phyloP scores from a whole-genome alignment of 1,140 invertebrate genomes.

The Callitettix versicolor region DNA sequence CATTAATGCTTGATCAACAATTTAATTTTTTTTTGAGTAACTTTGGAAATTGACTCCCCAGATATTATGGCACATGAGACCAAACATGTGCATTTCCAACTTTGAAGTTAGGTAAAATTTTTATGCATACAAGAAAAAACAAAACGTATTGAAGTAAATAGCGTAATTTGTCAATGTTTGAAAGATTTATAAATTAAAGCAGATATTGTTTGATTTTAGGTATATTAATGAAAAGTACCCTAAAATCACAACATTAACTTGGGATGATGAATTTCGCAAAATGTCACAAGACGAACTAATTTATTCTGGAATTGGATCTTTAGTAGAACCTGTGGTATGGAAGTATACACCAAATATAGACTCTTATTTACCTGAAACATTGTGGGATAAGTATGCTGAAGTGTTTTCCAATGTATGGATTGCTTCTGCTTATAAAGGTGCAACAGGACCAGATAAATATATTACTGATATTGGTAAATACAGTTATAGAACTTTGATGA shows the following conservation, averaged over 20 bases:
- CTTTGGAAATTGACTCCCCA: too few relatives aligned
- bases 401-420: conserved; percentile 50
- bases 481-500: conserved; percentile 46
- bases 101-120: too few relatives aligned
- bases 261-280: conserved; percentile 54
- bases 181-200: too few relatives aligned
- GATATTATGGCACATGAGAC: too few relatives aligned
- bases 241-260: conserved; percentile 37
- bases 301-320: conserved; percentile 32
- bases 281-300: conserved; percentile 33
- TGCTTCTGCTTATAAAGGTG: conserved; percentile 52
- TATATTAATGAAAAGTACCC: conserved; percentile 30
- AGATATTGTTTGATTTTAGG: conserved; percentile 1
- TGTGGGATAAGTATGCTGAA: conserved; percentile 17
- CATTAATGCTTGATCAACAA: too few relatives aligned
- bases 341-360: conserved; percentile 16
- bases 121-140: too few relatives aligned
- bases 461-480: conserved; percentile 39
- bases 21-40: too few relatives aligned
- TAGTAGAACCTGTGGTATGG: conserved; percentile 45
- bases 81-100: too few relatives aligned
- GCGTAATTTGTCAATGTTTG: too few relatives aligned
- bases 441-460: conserved; percentile 38
- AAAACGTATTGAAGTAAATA: too few relatives aligned
- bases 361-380: background rate